Evolutionary conservation across 2,113 vertebrate species (phyloP), one percentile per base, ranked within the genome.

Genomic region (Oostethus manadensis): DNA sequence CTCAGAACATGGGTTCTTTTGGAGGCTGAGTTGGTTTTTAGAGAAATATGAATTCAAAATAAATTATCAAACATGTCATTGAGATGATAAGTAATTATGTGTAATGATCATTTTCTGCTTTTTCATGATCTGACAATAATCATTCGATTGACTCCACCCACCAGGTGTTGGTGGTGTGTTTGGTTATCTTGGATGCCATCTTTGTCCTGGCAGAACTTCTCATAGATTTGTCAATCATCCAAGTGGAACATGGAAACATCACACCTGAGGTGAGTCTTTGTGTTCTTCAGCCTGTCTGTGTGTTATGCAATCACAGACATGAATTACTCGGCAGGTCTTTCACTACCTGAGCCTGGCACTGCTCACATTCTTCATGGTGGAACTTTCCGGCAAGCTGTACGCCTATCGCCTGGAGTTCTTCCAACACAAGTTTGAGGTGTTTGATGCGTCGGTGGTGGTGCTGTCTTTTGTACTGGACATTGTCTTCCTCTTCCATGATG

Each of bases 371-470:
- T 99, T 99, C 64, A 84, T 98, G 89, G 57, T 96, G 51, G 97
- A 99, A 79, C 75, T 99, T 71, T 70, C 38, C 11, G 89, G 93
- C 1, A 99, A 99, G 67, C 48, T 99, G 9, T 97, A 71, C 0
- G 86, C 93, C 4, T 99, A 90, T 69, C 90, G 86, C 26, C 14
- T 90, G 51, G 96, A 98, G 80, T 98, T 97, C 85, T 95, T 98
- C 64, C 78, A 92, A 8, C 97, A 99, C 87, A 97, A 93, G 80
- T 98, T 99, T 0, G 97, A 99, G 58, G 91, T 99, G 73, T 90
- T 99, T 89, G 97, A 99, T 0, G 89, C 87, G 5, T 0, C 93
- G 0, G 89, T 99, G 2, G 93, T 99, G 13, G 9, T 94, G 0
- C 68, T 99, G 45, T 99, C 97, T 0, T 99, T 99, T 26, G 45